Conservation (phyloP, 2,113 vertebrate genomes). For the Coptodon rendalli region DNA sequence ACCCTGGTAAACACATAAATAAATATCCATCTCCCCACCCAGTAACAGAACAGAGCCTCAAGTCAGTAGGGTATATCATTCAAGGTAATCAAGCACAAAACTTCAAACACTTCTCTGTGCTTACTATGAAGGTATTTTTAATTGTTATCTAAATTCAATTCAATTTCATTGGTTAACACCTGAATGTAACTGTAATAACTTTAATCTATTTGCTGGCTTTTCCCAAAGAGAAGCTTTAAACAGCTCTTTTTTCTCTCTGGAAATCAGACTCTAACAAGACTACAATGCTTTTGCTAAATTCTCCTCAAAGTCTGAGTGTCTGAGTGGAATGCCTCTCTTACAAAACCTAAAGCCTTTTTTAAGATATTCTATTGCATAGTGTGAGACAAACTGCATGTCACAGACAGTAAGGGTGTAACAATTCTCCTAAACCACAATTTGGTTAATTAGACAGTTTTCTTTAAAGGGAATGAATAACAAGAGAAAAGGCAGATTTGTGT, state of each 20-base stretch:
- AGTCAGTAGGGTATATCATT: not conserved
- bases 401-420: not conserved
- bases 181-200: not conserved
- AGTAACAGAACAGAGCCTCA: not conserved
- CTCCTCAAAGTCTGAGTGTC: not conserved
- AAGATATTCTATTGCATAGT: not conserved
- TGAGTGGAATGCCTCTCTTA: not conserved
- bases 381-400: not conserved
- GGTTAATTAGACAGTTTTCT: not conserved
- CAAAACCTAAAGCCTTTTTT: not conserved
- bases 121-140: not conserved
- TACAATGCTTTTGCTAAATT: not conserved
- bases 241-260: not conserved
- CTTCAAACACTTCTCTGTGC: not conserved
- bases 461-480: not conserved
- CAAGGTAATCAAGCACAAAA: not conserved
- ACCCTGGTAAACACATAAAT: not conserved
- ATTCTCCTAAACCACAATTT: not conserved
- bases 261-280: not conserved
- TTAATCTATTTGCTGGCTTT: not conserved
- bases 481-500: not conserved
- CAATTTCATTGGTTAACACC: not conserved
- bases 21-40: not conserved
- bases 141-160: not conserved
- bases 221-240: not conserved